Evolutionary conservation across 2,888 invertebrate species (phyloP).

Genomic region (Heterodera filipjevi): DNA sequence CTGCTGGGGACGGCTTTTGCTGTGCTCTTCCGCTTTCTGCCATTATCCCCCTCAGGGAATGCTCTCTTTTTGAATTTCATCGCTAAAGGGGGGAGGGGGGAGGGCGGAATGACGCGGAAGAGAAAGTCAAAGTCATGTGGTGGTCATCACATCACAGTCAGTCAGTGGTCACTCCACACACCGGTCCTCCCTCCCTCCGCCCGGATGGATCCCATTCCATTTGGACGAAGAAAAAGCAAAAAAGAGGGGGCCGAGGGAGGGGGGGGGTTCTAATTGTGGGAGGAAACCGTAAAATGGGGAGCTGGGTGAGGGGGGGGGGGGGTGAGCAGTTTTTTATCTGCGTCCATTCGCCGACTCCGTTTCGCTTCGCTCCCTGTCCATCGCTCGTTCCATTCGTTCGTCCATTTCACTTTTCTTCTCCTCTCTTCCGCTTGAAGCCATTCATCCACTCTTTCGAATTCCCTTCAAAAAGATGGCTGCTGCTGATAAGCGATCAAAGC

Average conservation of each 20-base stretch:
- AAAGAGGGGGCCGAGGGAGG: neutral
- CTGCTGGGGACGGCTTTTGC: neutral
- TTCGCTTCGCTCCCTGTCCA: neutral
- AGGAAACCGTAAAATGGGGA: conserved; percentile 15
- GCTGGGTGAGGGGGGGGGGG: neutral
- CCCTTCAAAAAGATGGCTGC: conserved; percentile 15
- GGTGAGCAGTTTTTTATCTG: neutral
- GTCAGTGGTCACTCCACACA: neutral
- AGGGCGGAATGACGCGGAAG: conserved; percentile 1
- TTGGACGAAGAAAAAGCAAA: neutral
- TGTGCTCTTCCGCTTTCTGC: neutral
- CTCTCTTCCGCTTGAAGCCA: conserved; percentile 1
- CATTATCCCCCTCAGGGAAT: conserved; percentile 7
- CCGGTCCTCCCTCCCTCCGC: neutral
- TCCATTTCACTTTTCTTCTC: neutral
- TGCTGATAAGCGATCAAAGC: neutral
- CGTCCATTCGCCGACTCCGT: neutral
- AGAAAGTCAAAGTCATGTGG: conserved; percentile 9
- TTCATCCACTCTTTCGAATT: neutral
- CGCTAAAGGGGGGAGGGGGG: neutral
- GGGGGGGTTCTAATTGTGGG: conserved; percentile 6
- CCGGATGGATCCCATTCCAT: conserved; percentile 11
- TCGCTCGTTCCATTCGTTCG: neutral
- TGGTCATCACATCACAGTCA: neutral
- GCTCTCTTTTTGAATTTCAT: conserved; percentile 7